Evolutionary conservation across 2,888 invertebrate genomes (phyloP).

Genomic region (Apamea monoglypha): DNA sequence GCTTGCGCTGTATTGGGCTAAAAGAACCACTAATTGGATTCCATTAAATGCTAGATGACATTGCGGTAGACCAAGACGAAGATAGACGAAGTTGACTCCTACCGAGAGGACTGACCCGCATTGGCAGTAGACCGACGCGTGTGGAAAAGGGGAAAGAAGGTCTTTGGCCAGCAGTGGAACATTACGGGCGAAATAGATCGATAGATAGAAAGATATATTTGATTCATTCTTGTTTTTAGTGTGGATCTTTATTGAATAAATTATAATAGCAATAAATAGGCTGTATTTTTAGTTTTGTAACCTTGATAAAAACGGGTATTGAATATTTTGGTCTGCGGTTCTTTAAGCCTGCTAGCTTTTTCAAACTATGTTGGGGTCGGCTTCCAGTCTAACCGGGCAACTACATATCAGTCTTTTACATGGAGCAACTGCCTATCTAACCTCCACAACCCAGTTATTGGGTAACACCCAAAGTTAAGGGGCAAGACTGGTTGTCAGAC

Average conservation of each 20-base stretch:
- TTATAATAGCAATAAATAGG: neutral
- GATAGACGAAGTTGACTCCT: too few relatives aligned
- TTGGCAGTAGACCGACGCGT: too few relatives aligned
- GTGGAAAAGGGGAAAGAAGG: too few relatives aligned
- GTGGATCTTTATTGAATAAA: neutral
- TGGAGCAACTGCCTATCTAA: neutral
- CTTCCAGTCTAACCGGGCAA: neutral
- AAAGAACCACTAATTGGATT: neutral
- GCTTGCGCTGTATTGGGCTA: neutral
- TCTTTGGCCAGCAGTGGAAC: neutral
- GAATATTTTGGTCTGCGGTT: constrained; percentile 2
- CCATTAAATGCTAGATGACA: too few relatives aligned
- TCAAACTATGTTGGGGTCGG: neutral
- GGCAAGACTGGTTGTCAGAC: neutral
- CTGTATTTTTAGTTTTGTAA: neutral
- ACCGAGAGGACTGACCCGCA: too few relatives aligned
- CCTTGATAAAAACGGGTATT: constrained; percentile 9
- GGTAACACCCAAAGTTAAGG: neutral
- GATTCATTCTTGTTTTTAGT: too few relatives aligned
- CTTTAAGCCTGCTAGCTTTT: neutral
- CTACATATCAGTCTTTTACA: neutral
- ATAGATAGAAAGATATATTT: too few relatives aligned
- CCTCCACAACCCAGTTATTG: neutral
- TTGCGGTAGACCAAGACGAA: too few relatives aligned
- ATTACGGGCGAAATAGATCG: neutral